A percentile compares a stretch with the other conserved stretches of the same genome.
phyloP scores from a whole-genome alignment of 1,140 invertebrate species.

The Hirudo medicinalis region DNA sequence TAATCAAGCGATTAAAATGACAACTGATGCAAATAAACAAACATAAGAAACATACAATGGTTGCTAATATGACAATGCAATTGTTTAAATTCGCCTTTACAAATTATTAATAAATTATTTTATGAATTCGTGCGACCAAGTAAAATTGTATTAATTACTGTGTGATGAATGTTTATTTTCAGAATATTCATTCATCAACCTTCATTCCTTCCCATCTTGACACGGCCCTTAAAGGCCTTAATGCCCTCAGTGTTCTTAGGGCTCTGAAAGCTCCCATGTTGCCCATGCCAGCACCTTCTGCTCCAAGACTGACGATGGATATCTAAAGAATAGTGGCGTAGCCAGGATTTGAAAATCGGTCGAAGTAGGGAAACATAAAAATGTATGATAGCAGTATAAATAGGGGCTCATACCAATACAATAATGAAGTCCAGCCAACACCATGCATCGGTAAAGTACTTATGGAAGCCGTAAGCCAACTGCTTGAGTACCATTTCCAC shows the following conservation, averaged over 20 bases:
- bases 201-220: constrained; percentile 89
- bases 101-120: not conserved
- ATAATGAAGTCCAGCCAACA: constrained; percentile 98
- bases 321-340: not conserved
- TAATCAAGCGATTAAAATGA: not conserved
- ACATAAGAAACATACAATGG: not conserved
- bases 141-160: not conserved
- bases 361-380: not conserved
- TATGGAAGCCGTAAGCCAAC: constrained; percentile 86
- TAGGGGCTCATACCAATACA: constrained; percentile 62
- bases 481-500: constrained; percentile 97
- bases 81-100: no score
- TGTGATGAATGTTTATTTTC: not conserved
- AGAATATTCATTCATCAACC: constrained; percentile 53
- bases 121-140: no score
- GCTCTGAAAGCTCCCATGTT: constrained; percentile 78
- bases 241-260: constrained; percentile 66
- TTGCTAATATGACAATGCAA: not conserved
- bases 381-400: not conserved
- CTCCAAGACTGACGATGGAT: constrained; percentile 30
- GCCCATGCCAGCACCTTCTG: constrained; percentile 59
- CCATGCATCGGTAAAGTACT: constrained; percentile 97
- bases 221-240: constrained; percentile 74
- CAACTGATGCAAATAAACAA: not conserved
- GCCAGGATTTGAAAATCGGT: not conserved